A percentile compares a stretch with the other conserved stretches of the same genome.
Evolutionary conservation across 2,113 vertebrate genomes (phyloP).

Genomic region (Rallus limicola): DNA sequence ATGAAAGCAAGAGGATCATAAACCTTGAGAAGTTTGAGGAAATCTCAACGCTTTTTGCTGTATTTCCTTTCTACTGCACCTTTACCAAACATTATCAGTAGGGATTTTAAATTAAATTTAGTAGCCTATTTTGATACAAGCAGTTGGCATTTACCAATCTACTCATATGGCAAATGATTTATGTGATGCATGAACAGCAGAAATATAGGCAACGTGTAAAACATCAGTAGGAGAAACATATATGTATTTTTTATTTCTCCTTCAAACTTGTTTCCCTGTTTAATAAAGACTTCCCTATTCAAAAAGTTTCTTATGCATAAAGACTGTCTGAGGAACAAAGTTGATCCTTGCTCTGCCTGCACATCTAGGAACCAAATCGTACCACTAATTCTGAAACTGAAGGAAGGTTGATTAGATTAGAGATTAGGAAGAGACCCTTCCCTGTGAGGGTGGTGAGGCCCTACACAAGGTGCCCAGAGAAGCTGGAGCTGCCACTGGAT

Average conservation of each 20-base stretch:
- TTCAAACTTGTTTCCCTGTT: neutral
- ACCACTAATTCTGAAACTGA: neutral
- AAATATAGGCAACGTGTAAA: neutral
- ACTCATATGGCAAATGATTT: neutral
- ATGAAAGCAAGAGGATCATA: neutral
- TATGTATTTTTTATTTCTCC: neutral
- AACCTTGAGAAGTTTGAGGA: neutral
- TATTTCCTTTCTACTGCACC: neutral
- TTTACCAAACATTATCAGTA: neutral
- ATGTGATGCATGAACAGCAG: neutral
- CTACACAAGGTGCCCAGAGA: neutral
- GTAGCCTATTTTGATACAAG: neutral
- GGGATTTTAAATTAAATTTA: neutral
- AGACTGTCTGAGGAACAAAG: neutral
- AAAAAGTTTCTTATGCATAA: neutral
- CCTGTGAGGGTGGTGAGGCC: rapidly evolving
- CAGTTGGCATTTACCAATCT: neutral
- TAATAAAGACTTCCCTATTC: neutral
- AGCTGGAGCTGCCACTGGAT: neutral
- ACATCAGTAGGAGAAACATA: neutral
- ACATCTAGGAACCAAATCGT: neutral
- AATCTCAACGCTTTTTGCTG: neutral
- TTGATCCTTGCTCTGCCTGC: neutral
- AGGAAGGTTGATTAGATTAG: neutral
- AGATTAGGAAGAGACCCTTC: neutral